Conservation (phyloP, 2,888 invertebrate species). For the Pardosa pseudoannulata region DNA sequence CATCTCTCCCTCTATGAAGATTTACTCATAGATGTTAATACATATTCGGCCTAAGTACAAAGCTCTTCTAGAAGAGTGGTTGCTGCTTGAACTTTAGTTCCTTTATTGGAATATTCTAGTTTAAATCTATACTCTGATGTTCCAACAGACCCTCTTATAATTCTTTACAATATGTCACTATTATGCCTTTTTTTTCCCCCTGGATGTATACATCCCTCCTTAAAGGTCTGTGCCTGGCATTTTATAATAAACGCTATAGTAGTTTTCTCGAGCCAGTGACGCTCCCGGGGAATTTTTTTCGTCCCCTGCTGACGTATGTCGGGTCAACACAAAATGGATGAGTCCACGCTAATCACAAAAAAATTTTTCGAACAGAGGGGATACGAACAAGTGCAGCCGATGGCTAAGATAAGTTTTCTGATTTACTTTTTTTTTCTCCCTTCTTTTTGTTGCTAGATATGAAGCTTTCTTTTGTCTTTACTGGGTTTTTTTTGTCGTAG, state of each 20-base stretch:
- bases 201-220: neutral
- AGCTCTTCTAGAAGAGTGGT: too few species aligned
- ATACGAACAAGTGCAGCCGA: conserved; percentile 33
- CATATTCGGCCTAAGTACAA: too few species aligned
- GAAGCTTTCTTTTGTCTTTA: neutral
- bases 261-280: neutral
- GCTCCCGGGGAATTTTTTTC: neutral
- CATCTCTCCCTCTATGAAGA: too few species aligned
- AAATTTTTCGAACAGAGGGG: conserved; percentile 14
- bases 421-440: neutral
- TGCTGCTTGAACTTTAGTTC: too few species aligned
- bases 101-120: too few species aligned
- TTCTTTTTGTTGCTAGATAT: neutral
- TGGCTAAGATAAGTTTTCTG: conserved; percentile 29
- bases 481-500: conserved; percentile 27
- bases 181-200: too few species aligned
- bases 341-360: conserved; percentile 64
- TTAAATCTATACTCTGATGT: too few species aligned
- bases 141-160: too few species aligned
- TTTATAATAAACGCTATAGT: conserved; percentile 68
- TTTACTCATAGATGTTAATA: too few species aligned
- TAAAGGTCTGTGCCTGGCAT: conserved; percentile 62
- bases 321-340: conserved; percentile 67
- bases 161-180: too few species aligned
- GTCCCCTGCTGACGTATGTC: conserved; percentile 52